Conservation (phyloP, 2,888 invertebrate species). For the Xestobium rufovillosum region DNA sequence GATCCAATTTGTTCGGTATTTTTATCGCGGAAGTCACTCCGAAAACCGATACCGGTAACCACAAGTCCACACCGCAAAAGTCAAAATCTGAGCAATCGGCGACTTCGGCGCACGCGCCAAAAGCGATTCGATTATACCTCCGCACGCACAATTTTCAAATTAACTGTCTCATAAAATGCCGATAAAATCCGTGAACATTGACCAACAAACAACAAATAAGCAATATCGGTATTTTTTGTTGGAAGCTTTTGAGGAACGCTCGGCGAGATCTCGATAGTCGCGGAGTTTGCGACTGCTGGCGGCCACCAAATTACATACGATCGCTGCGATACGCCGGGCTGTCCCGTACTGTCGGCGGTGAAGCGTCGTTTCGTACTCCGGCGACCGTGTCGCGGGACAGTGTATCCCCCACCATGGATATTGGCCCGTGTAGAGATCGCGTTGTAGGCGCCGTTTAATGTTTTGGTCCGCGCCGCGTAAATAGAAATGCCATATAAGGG, state of each 20-base stretch:
- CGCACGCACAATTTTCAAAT: too few species aligned
- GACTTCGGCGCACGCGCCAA: too few species aligned
- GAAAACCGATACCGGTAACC: too few species aligned
- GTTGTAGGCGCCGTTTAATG: slow-evolving; percentile 32
- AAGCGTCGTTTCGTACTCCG: slow-evolving; percentile 35
- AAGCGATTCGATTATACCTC: too few species aligned
- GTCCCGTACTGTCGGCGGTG: slow-evolving; percentile 37
- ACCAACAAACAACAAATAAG: not conserved
- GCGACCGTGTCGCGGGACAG: slow-evolving; percentile 25
- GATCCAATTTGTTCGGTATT: too few species aligned
- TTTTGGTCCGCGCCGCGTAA: slow-evolving; percentile 24
- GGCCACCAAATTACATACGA: slow-evolving; percentile 12
- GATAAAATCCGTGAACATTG: not conserved
- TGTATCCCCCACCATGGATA: slow-evolving; percentile 27
- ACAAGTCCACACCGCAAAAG: too few species aligned
- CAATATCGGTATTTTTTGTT: too few species aligned
- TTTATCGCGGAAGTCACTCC: too few species aligned
- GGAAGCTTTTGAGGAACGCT: too few species aligned
- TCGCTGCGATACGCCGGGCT: slow-evolving; percentile 30
- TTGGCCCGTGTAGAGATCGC: slow-evolving; percentile 38
- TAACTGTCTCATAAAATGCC: too few species aligned
- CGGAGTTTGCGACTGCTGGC: slow-evolving; percentile 14
- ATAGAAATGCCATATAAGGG: slow-evolving; percentile 24
- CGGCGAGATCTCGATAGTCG: too few species aligned
- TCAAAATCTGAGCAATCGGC: too few species aligned